These are phyloP conservation scores for Podarcis raffonei DNA, from an alignment of 2,113 vertebrate species.

Conservation along the genomic window DNA sequence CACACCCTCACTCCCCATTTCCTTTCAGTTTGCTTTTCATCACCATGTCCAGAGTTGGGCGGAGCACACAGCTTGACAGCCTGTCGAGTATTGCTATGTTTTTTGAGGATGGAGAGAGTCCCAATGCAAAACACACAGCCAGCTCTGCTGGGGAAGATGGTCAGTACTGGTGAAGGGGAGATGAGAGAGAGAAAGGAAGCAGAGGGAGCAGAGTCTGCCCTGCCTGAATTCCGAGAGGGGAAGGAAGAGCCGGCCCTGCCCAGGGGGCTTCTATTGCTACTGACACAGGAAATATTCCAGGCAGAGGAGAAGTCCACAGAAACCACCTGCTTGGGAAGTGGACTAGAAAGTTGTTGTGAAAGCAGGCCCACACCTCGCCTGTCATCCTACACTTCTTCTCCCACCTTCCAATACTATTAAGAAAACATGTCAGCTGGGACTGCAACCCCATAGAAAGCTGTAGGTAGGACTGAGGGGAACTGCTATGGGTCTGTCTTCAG, in stretches of 20 bases:
- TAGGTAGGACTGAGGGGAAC: background rate
- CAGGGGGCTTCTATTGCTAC: background rate
- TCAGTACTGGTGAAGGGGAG: background rate
- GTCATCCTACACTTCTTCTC: background rate
- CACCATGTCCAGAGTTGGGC: background rate
- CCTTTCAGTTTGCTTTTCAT: conserved; percentile 58
- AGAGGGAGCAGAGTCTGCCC: too few species aligned
- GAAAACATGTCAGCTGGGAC: background rate
- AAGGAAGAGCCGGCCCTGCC: background rate
- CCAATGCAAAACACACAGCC: background rate
- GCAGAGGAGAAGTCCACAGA: background rate
- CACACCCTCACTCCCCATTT: conserved; percentile 60
- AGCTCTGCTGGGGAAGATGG: background rate
- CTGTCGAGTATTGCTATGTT: conserved; percentile 74
- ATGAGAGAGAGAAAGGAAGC: too few species aligned
- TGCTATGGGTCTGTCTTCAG: too few species aligned
- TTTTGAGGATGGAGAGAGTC: background rate
- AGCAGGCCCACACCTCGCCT: too few species aligned
- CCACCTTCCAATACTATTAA: background rate
- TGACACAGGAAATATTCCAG: background rate
- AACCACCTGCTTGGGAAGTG: background rate
- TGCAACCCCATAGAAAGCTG: background rate
- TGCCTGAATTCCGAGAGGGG: background rate
- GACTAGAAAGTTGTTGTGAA: too few species aligned
- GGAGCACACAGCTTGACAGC: conserved; percentile 48